Base-by-base conservation (phyloP, 2,797 vertebrate species). In the Podarcis siculus region DNA sequence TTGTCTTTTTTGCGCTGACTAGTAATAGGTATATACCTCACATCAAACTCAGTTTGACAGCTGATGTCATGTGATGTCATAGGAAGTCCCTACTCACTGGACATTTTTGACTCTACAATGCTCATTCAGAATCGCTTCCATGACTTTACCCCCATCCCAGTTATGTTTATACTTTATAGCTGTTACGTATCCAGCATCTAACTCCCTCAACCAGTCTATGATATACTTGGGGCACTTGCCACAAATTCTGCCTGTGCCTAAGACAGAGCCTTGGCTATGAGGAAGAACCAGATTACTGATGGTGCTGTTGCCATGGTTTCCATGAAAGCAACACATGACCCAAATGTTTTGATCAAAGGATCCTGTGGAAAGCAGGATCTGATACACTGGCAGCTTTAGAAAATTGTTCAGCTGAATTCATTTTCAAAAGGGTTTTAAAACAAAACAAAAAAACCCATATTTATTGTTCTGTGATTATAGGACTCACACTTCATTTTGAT, bases 221-320 rank as follows among this genome's bases (percentile, higher is more conserved):
- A 79, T 79, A 35, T 21, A 79, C 10, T n/a, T 23, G 49, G 17
- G 78, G 15, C 17, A 61, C 19, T 1, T 7, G 27, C 19, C 78
- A 58, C 49, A 58, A 79, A 79, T n/a, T 58, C 49, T 58, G 49
- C 55, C 30, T 3, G 69, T 55, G 45, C 39, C 45, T 19, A 30
- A 79, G 42, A 55, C 3, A 55, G 45, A 32, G 49, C 45, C 45
- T 79, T 37, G 45, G 67, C 45, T 55, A 55, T 77, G 73, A 83
- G 66, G 77, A 88, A 88, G 73, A 49, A 39, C 32, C 30, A 2
- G 45, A 64, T 69, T 58, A 10, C 75, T 86, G 77, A 45, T 39
- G 75, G 81, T 32, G 37, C 75, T 78, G 75, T 88, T 88, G 75
- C 82, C 75, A 88, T 83, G 75, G 87, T 84, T 83, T 88, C 82